Evolutionary conservation across 2,113 vertebrate species (phyloP).

Genomic region (Mystacornis crossleyi): DNA sequence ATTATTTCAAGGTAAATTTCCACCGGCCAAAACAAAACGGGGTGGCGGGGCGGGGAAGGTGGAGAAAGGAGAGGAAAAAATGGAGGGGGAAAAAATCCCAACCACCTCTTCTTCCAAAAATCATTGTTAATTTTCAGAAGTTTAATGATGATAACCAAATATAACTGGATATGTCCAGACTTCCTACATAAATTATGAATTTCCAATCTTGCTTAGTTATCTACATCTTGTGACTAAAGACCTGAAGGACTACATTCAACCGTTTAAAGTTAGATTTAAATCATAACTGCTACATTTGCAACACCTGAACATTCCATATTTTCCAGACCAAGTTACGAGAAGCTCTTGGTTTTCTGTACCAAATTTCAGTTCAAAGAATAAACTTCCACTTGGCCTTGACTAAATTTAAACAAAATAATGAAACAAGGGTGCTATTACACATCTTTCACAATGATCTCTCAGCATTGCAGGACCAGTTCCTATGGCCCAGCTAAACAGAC

Average conservation of each 20-base stretch:
- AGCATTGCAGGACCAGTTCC: neutral
- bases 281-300: neutral
- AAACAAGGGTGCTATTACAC: neutral
- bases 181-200: neutral
- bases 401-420: neutral
- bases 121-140: neutral
- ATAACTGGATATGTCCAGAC: neutral
- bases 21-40: neutral
- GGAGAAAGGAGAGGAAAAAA: neutral
- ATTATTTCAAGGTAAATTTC: neutral
- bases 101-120: neutral
- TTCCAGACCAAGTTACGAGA: neutral
- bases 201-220: neutral
- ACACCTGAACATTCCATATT: neutral
- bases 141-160: neutral
- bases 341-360: neutral
- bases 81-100: accelerated
- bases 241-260: neutral
- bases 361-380: neutral
- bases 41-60: accelerated
- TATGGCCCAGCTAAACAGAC: neutral
- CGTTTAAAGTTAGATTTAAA: neutral
- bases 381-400: neutral
- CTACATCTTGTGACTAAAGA: neutral
- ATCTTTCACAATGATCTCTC: neutral